Evolutionary conservation across 2,113 vertebrate genomes (phyloP), one percentile per base, ranked within the genome.

Genomic region (Lophochroa leadbeateri): DNA sequence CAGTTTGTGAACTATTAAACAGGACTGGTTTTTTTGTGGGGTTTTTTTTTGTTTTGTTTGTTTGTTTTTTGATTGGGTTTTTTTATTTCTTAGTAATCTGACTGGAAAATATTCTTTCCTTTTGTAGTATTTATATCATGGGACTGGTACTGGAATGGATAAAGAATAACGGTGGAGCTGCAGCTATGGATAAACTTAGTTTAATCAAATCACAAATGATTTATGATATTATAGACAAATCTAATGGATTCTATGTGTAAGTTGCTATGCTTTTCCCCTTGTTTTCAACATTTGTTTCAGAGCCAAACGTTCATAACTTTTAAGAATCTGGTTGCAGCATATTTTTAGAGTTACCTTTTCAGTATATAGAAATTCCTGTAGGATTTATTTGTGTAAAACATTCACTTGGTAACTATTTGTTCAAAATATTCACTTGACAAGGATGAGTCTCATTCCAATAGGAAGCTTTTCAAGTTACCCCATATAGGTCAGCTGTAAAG

Each of bases 131-230:
- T 97, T 99, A 99, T 84, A 99, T 99, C 85, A 98, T 98, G 99
- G 97, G 98, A 64, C 94, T 99, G 97, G 99, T 99, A 67, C 97
- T 99, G 91, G 99, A 99, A 94, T 99, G 99, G 99, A 99, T 99
- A 93, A 99, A 99, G 96, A 99, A 98, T 96, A 99, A 98, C 3
- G 99, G 99, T 0, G 99, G 99, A 75, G 98, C 97, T 44, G 81
- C 96, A 17, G 98, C 98, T 88, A 99, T 99, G 99, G 98, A 99
- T 90, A 98, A 95, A 57, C 98, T 99, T 27, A 99, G 98, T 96
- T 97, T 97, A 85, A 95, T 98, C 96, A 99, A 99, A 92, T 99
- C 99, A 11, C 95, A 86, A 68, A 98, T 99, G 97, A 98, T 99
- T 92, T 99, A 99, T 87, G 98, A 99, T 81, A 96, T 99, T 79